Base-by-base conservation (phyloP, 2,888 invertebrate genomes). In the Cheilosia soror region DNA sequence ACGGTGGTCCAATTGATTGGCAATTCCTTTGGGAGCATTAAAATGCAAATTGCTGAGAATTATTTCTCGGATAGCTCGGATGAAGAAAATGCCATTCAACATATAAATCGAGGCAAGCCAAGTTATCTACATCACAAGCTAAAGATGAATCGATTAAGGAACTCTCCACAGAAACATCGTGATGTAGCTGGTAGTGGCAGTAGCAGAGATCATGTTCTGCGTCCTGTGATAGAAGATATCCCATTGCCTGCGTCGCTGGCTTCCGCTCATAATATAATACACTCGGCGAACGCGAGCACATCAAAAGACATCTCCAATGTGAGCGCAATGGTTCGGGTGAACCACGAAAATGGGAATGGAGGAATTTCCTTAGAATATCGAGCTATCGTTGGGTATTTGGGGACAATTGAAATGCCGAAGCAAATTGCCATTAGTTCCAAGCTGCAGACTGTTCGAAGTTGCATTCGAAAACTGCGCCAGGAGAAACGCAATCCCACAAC, bases 371-470 rank as follows among this genome's bases (percentile, higher is more conserved):
- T 96, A 7, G 96, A 96, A 85, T 96, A 96, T 89, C 95, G 96
- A 88, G 97, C 96, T 0, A 95, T 99, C 2, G 97, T 99, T 0
- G 98, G 98, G 1, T 99, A 99, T 92, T 93, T 99, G 60, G 98
- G 98, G 27, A 98, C 98, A 1, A 98, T 99, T 87, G 98, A 98
- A 93, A 98, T 98, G 93, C 98, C 98, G 0, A 96, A 96, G 91
- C 96, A 97, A 88, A 93, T 96, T 53, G 93, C 96, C 66, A 95
- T 95, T 57, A 95, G 95, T 49, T 95, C 96, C 13, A 95, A 97
- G 72, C 92, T 96, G 88, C 94, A 95, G 91, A 95, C 96, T 20
- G 96, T 98, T 15, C 94, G 97, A 77, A 97, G 96, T 76, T 98
- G 98, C 85, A 98, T 99, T 58, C 94, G 97, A 81, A 95, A 98